phyloP scores from a whole-genome alignment of 2,797 vertebrate genomes.

The Sebastes reedi region DNA sequence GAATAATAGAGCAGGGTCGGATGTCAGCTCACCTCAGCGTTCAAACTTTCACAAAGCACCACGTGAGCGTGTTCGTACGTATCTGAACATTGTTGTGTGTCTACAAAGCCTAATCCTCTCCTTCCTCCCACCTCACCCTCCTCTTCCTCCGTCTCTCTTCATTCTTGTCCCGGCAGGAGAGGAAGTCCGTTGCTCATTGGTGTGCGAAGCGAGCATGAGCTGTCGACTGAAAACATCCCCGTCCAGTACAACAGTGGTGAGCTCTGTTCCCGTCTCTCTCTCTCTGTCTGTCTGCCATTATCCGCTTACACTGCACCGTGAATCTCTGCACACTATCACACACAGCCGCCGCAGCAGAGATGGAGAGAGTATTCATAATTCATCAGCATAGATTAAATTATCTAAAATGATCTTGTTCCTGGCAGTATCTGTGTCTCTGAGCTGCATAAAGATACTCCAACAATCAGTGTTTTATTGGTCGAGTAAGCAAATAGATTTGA shows the following conservation, averaged over 20 bases:
- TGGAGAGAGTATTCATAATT: background rate
- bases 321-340: background rate
- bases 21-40: background rate
- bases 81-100: constrained; percentile 16
- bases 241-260: constrained; percentile 92
- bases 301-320: constrained; percentile 8
- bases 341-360: background rate
- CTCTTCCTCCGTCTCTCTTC: background rate
- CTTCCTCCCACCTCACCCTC: background rate
- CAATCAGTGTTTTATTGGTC: background rate
- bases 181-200: constrained; percentile 96
- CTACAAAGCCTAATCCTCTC: constrained; percentile 24
- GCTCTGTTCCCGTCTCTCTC: constrained; percentile 49
- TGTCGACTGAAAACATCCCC: constrained; percentile 90
- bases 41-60: constrained; percentile 3
- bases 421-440: background rate
- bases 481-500: background rate
- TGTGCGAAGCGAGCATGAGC: constrained; percentile 90
- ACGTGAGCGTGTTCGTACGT: background rate
- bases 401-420: background rate
- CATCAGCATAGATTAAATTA: background rate
- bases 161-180: constrained; percentile 81
- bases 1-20: background rate
- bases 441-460: background rate
- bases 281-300: background rate